These are phyloP conservation scores for Nasonia giraulti DNA, from an alignment of 1,140 invertebrate genomes.

Conservation along the genomic window DNA sequence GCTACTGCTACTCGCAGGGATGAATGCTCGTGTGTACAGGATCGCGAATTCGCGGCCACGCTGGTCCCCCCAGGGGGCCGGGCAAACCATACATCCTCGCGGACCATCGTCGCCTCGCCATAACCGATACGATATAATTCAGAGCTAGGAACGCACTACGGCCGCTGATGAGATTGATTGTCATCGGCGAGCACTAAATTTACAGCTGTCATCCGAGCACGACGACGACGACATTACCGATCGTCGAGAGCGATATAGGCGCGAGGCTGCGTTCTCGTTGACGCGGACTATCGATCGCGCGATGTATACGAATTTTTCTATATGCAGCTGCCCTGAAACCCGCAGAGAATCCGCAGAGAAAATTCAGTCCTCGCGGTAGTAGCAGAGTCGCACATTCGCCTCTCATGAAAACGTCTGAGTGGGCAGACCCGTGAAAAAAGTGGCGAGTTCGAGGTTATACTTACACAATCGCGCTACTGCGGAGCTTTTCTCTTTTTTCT, in stretches of 20 bases:
- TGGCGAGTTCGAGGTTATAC: constrained; percentile 43
- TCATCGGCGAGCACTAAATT: constrained; percentile 30
- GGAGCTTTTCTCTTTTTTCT: constrained; percentile 49
- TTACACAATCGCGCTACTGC: background rate
- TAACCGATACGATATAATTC: constrained; percentile 39
- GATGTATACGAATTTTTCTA: too few species aligned
- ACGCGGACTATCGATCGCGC: background rate
- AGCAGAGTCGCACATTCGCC: background rate
- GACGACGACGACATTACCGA: background rate
- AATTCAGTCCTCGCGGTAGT: background rate
- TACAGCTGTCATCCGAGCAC: background rate
- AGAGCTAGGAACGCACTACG: background rate
- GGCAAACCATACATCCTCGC: background rate
- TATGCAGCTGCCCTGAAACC: background rate
- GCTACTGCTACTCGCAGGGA: background rate
- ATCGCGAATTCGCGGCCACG: background rate
- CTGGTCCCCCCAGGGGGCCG: background rate
- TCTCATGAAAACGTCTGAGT: constrained; percentile 43
- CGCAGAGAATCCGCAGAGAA: constrained; percentile 32
- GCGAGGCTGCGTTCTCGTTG: background rate
- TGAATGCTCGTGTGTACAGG: constrained; percentile 20
- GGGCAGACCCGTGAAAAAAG: constrained; percentile 29
- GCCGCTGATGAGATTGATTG: constrained; percentile 44
- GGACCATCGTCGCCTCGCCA: background rate
- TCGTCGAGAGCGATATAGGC: constrained; percentile 17